Evolutionary conservation across 2,888 invertebrate species (phyloP), one percentile per base, ranked within the genome.

Genomic region (Bhutanitis thaidina): DNA sequence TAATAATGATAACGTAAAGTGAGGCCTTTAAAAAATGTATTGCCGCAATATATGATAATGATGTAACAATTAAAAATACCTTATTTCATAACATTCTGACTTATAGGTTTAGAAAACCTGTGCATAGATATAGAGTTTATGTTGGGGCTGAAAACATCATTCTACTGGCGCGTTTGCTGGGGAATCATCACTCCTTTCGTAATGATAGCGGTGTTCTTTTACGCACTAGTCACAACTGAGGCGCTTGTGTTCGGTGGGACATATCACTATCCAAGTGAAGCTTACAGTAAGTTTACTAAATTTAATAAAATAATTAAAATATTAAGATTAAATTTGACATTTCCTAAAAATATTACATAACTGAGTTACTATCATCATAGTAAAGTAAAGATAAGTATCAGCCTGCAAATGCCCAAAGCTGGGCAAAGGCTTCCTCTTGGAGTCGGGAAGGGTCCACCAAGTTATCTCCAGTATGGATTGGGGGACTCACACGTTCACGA

Each of bases 121-220:
- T 84, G 85, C 40, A 45, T 81, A 43, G 96, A 96, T 65, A 87
- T 95, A 45, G 94, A 96, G 73, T 96, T 93, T 70, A 96, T 96
- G 96, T 78, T 95, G 59, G 92, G 93, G 3, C 81, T 88, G 20
- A 92, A 93, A 73, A 92, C 68, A 0, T 91, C 93, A 0, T 72
- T 92, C 56, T 96, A 95, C 71, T 96, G 96, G 96, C 91, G 95
- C 52, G 65, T 94, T 15, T 95, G 95, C 63, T 96, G 96, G 96
- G 90, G 91, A 0, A 65, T 95, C 5, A 66, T 95, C 2, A 95
- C 95, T 0, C 96, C 96, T 0, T 50, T 92, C 0, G 81, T 94
- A 29, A 93, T 96, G 90, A 89, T 93, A 1, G 70, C 90, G 0
- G 95, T 96, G 43, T 91, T 95, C 62, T 76, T 94, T 41, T 96